phyloP scores from a whole-genome alignment of 1,140 invertebrate species.

The Penaeus indicus region DNA sequence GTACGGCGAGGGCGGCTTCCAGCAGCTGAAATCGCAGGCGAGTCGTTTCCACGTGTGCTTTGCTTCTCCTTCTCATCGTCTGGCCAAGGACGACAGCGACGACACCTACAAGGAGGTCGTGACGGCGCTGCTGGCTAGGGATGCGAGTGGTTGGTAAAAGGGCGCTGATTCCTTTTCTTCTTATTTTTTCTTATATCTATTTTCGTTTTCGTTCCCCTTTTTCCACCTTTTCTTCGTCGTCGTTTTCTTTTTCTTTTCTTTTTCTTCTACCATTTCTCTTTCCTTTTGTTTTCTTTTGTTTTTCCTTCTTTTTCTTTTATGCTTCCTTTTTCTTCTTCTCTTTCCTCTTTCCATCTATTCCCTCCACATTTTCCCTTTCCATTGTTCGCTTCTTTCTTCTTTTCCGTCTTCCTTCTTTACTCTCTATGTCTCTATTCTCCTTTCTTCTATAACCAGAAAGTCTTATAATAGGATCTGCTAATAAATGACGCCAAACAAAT shows the following conservation, averaged over 20 bases:
- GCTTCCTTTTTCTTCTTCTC: too few species aligned
- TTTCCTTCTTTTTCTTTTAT: too few species aligned
- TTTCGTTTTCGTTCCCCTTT: not conserved
- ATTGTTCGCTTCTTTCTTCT: too few species aligned
- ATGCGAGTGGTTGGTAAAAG: constrained; percentile 32
- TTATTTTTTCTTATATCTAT: not conserved
- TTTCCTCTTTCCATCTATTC: too few species aligned
- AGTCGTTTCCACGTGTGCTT: constrained; percentile 74
- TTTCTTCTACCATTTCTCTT: not conserved
- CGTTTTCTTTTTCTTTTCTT: not conserved
- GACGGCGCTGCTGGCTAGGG: constrained; percentile 67
- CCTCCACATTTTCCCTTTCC: too few species aligned
- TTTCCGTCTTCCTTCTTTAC: too few species aligned
- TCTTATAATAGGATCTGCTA: too few species aligned
- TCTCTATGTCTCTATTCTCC: too few species aligned
- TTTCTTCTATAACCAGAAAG: too few species aligned
- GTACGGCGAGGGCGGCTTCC: constrained; percentile 72
- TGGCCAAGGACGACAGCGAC: constrained; percentile 71
- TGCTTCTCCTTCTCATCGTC: constrained; percentile 68
- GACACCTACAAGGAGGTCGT: constrained; percentile 73
- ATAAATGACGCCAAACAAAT: too few species aligned
- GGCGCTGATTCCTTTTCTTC: not conserved
- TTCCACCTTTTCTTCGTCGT: too few species aligned
- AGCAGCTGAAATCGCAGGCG: constrained; percentile 72
- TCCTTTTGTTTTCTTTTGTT: too few species aligned